Evolutionary conservation across 2,113 vertebrate species (phyloP).

Genomic region (Fulica atra): DNA sequence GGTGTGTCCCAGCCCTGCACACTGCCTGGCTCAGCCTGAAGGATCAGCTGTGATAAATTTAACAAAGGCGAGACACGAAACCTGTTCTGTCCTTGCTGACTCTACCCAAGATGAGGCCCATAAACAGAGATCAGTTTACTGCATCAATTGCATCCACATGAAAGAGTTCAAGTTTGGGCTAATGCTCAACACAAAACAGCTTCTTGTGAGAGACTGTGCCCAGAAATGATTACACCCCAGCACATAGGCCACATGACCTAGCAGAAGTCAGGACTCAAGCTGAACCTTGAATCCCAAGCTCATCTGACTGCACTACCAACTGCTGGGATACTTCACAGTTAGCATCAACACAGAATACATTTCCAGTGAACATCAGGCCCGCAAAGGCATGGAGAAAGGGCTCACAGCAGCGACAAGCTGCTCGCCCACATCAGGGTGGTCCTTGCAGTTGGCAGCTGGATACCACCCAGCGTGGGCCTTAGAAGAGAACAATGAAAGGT

Average conservation of each 20-base stretch:
- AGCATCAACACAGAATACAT: not conserved
- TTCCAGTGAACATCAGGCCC: not conserved
- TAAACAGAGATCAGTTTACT: not conserved
- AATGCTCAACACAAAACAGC: not conserved
- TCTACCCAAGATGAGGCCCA: not conserved
- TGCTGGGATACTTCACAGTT: not conserved
- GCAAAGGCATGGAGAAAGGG: not conserved
- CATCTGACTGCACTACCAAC: not conserved
- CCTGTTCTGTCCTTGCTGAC: not conserved
- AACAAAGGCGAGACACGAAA: not conserved
- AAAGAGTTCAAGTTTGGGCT: not conserved
- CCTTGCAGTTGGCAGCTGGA: not conserved
- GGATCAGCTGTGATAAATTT: not conserved
- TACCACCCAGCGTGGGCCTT: not conserved
- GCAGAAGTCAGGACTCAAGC: not conserved
- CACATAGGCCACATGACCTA: not conserved
- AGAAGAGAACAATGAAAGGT: constrained; percentile 47
- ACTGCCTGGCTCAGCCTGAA: not conserved
- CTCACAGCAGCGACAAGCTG: not conserved
- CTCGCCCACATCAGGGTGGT: not conserved
- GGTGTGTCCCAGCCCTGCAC: not conserved
- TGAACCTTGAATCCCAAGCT: not conserved
- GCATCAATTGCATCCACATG: not conserved
- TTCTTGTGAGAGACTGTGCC: not conserved
- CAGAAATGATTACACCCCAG: not conserved